Conservation (phyloP, 2,797 vertebrate species). For the Rallus crepitans region DNA sequence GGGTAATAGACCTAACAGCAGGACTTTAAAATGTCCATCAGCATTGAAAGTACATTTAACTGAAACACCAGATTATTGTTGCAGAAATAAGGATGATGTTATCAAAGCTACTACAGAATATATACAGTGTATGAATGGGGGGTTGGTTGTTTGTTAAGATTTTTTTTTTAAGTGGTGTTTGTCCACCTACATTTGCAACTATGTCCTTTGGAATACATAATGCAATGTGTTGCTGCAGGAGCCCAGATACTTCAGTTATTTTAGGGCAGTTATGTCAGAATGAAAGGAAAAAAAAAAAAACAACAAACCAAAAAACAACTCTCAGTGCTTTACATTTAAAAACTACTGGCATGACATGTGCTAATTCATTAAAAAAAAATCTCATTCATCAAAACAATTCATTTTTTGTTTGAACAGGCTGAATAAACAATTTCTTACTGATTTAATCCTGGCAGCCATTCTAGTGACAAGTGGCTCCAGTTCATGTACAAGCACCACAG, state of each 20-base stretch:
- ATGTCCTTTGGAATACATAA: background rate
- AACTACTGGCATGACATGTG: constrained; percentile 75
- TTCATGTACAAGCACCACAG: constrained; percentile 65
- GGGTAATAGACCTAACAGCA: background rate
- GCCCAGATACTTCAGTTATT: constrained; percentile 66
- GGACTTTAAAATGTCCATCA: background rate
- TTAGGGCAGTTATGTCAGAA: constrained; percentile 65
- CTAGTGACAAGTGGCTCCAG: constrained; percentile 64
- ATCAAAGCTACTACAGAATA: background rate
- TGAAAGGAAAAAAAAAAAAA: constrained; percentile 70
- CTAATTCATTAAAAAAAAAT: constrained; percentile 78
- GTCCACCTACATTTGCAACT: background rate
- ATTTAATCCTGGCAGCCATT: constrained; percentile 73
- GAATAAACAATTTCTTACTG: constrained; percentile 79
- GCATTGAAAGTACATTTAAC: background rate
- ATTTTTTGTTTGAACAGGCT: constrained; percentile 80
- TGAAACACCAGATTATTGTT: background rate
- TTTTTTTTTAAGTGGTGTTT: background rate
- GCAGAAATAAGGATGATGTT: background rate
- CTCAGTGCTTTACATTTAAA: constrained; percentile 76
- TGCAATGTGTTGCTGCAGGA: background rate
- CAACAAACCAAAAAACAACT: background rate
- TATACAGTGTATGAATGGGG: background rate
- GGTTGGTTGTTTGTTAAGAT: background rate
- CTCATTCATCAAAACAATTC: constrained; percentile 81